Base-by-base conservation (phyloP, 2,888 invertebrate species). In the Apomyelois bistriatella region DNA sequence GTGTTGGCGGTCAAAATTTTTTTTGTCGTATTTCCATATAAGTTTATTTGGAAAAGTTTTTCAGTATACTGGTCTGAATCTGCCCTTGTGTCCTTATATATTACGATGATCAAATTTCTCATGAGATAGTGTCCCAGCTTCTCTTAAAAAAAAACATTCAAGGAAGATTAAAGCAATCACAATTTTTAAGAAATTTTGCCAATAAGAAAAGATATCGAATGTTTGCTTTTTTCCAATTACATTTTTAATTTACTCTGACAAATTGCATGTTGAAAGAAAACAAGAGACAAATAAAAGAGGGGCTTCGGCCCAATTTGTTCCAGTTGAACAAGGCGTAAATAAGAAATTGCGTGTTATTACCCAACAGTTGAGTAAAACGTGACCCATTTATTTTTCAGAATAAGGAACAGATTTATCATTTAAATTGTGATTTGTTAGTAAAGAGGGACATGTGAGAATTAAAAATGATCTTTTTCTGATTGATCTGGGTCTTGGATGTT, bases 331-430 rank as follows among this genome's bases (percentile, higher is more conserved):
- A 17, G 48, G 17, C 48, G 48, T 49, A 38, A 49, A 49, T 49
- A 49, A 49, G 48, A 38, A 49, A 49, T 49, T 38, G 48, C 38
- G 28, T 49, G 38, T 38, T 49, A 49, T 49, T 49, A 38, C 15
- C 28, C 38, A 9, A 46, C 46, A 46, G 46, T 42, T 22, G 46
- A 46, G 46, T 15, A 37, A 49, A 49, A 28, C 38, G 13, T 49
- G 30, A 4, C 9, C 28, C 38, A 38, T 38, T 48, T 49, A 40
- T 40, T 49, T 49, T 49, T 49, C 30, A 49, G 22, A 38, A 36
- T 22, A n/a, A 13, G 28, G 5, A n/a, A 38, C 13, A 15, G 38
- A 49, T 49, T 49, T 28, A 38, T 38, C 38, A 38, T 49, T 49
- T 38, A 38, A 38, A 49, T 16, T 13, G 36, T 49, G 38, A 38